Conservation (phyloP, 2,113 vertebrate species). For the Nyctibius bracteatus region DNA sequence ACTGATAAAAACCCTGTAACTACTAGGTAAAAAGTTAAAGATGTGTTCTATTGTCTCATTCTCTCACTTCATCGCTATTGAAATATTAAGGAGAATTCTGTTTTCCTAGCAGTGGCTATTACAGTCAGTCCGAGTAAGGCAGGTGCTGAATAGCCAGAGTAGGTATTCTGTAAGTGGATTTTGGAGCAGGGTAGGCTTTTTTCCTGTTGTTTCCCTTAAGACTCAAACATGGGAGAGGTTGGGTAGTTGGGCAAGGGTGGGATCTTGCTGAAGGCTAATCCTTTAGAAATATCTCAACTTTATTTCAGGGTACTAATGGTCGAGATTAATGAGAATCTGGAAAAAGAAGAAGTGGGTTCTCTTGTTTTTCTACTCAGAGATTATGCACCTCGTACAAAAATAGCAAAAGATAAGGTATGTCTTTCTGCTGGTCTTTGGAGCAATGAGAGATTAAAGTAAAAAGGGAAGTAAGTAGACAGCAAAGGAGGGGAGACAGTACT, state of each 20-base stretch:
- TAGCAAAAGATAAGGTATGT: constrained; percentile 78
- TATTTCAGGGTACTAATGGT: constrained; percentile 83
- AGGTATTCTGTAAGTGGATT: neutral
- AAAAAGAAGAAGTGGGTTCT: constrained; percentile 75
- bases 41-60: neutral
- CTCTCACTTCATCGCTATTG: neutral
- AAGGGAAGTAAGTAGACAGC: neutral
- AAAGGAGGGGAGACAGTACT: neutral
- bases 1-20: neutral
- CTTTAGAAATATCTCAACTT: neutral
- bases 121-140: neutral
- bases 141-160: neutral
- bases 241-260: neutral
- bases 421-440: neutral
- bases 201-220: neutral
- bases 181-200: neutral
- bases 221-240: neutral
- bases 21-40: neutral
- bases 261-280: constrained; percentile 6
- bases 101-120: neutral
- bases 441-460: neutral
- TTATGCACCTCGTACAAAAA: constrained; percentile 67
- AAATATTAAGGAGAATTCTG: neutral
- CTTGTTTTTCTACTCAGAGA: constrained; percentile 80
- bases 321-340: constrained; percentile 82